Base-by-base conservation (phyloP, 2,113 vertebrate species). In the Calyptommatus sinebrachiatus region DNA sequence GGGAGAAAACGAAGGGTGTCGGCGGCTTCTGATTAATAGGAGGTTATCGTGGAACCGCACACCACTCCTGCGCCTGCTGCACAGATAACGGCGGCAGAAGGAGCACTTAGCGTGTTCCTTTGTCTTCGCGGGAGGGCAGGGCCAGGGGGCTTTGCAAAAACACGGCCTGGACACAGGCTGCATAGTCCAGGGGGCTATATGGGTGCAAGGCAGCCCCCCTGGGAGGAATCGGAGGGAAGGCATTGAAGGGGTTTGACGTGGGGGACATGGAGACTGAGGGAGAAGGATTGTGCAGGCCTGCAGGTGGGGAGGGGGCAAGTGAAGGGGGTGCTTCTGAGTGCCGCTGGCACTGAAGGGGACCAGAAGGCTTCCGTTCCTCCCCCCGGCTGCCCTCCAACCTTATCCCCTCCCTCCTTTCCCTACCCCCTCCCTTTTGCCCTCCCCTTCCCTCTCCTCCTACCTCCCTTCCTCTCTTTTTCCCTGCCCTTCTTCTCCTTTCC, bases 91-190 rank as follows among this genome's bases (percentile, higher is more conserved):
- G 93, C 88, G 91, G 90, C 90, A 88, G 89, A 92, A 41, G 35
- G 35, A 91, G 92, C 93, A 93, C 95, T 95, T 94, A 95, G 93
- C 93, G 94, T 90, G 91, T 94, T 92, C 92, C 91, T 91, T 91
- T 31, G 72, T 91, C 83, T 82, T 86, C 87, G 92, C 88, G 86
- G 90, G 82, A 88, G 91, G 90, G 89, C 89, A 76, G 83, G 87
- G 80, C 35, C 35, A 41, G 5, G 35, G 35, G 35, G 35, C 35
- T 41, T 41, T 41, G 35, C 35, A 41, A 41, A 41, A 5, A 41
- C 35, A 41, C 35, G 35, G 35, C 35, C 5, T 2, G 35, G 35
- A 5, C 3, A 41, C 35, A 46, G 4, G 63, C 50, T 69, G 26
- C 16, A 7, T 4, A 12, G 20, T 14, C 46, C 31, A 46, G 53